phyloP scores from a whole-genome alignment of 92 coral and sea anemone genomes.

The Zoanthus gigantus region DNA sequence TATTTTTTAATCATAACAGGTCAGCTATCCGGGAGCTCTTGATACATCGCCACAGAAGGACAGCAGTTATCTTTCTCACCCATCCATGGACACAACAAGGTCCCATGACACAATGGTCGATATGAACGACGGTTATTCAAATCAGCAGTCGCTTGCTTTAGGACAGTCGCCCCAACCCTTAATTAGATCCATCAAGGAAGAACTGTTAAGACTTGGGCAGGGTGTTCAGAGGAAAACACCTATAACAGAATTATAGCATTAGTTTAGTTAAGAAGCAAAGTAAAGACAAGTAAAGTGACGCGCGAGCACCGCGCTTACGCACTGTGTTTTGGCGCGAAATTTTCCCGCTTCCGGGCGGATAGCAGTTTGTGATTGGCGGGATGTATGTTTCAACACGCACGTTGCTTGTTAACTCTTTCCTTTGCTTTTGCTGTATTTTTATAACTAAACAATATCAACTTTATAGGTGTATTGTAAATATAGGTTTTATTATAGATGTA shows the following conservation, averaged over 20 bases:
- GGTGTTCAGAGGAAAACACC: constrained; percentile 78
- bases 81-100: constrained; percentile 50
- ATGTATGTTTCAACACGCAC: no score
- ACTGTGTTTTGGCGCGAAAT: no score
- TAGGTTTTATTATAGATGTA: no score
- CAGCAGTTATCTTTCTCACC: constrained; percentile 68
- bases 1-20: constrained; percentile 46
- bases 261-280: neutral
- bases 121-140: constrained; percentile 65
- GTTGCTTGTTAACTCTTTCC: no score
- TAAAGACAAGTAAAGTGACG: neutral
- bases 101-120: constrained; percentile 92
- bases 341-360: no score
- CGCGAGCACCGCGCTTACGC: no score
- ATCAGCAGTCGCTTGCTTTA: constrained; percentile 71
- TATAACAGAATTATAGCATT: constrained; percentile 78
- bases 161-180: constrained; percentile 95
- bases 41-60: constrained; percentile 83
- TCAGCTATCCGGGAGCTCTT: constrained; percentile 81
- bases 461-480: no score
- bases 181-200: constrained; percentile 90
- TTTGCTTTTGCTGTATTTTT: no score
- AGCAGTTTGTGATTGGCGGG: no score
- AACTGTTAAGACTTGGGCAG: constrained; percentile 81
- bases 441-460: no score